Conservation (phyloP, 1,140 invertebrate genomes). For the Brachionus koreanus region DNA sequence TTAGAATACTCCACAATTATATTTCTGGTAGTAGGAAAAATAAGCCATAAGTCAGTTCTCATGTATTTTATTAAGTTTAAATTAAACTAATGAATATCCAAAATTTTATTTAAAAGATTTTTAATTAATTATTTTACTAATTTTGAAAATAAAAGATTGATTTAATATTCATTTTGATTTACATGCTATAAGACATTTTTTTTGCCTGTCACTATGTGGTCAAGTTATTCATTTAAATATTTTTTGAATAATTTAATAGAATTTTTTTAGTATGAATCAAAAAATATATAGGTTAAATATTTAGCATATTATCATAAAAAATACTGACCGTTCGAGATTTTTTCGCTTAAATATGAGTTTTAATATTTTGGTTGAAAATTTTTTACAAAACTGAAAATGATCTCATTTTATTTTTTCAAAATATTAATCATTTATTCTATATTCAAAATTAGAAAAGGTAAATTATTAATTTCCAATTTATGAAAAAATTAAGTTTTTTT, state of each 20-base stretch:
- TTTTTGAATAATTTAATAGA: neutral
- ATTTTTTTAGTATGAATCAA: neutral
- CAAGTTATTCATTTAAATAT: neutral
- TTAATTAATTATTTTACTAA: too few species aligned
- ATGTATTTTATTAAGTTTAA: too few species aligned
- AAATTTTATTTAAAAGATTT: too few species aligned
- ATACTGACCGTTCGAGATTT: neutral
- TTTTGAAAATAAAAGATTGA: too few species aligned
- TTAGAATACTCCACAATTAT: too few species aligned
- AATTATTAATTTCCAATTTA: neutral
- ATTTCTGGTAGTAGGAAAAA: too few species aligned
- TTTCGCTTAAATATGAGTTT: neutral
- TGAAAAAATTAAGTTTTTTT: neutral
- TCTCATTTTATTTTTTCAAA: neutral
- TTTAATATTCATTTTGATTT: too few species aligned
- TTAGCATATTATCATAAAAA: neutral
- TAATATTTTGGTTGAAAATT: neutral
- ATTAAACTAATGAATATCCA: too few species aligned
- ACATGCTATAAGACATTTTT: neutral
- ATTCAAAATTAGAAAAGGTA: constrained; percentile 1
- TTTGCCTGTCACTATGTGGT: neutral
- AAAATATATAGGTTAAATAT: constrained; percentile 2
- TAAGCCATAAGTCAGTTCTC: too few species aligned
- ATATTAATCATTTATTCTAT: neutral
- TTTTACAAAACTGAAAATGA: neutral